Evolutionary conservation across 2,888 invertebrate genomes (phyloP).

Genomic region (Eristalis intricaria): DNA sequence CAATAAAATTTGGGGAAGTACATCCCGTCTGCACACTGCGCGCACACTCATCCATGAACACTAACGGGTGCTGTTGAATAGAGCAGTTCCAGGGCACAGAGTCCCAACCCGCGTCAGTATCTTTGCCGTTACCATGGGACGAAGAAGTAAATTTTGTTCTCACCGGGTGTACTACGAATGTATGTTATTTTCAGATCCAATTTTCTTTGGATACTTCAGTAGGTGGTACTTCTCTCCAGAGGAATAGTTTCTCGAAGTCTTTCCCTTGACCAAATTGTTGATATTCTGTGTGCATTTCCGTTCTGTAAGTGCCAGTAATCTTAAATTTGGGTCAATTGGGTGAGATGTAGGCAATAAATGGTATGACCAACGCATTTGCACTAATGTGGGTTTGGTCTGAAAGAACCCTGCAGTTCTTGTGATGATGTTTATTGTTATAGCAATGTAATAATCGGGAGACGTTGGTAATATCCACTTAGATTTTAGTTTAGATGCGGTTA

Average conservation of each 20-base stretch:
- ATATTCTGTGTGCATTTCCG: slow-evolving; percentile 31
- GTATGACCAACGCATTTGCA: background rate
- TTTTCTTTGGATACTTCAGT: slow-evolving; percentile 45
- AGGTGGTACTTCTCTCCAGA: slow-evolving; percentile 23
- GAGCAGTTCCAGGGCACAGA: slow-evolving; percentile 32
- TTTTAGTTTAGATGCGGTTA: no score
- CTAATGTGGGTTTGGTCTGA: no score
- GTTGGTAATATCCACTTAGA: no score
- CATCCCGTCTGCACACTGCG: background rate
- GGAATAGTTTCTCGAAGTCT: slow-evolving; percentile 4
- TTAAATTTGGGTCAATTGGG: slow-evolving; percentile 60
- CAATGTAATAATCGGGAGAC: no score
- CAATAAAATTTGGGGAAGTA: slow-evolving; percentile 53
- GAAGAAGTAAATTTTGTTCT: slow-evolving; percentile 62
- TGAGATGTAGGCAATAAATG: slow-evolving; percentile 21
- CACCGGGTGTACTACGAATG: slow-evolving; percentile 8
- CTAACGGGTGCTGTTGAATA: slow-evolving; percentile 25
- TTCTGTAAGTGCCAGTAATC: slow-evolving; percentile 19
- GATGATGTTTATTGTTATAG: no score
- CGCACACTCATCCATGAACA: background rate
- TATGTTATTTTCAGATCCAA: slow-evolving; percentile 50
- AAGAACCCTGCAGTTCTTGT: no score
- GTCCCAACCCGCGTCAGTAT: background rate
- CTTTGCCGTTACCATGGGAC: slow-evolving; percentile 4
- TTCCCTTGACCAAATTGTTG: slow-evolving; percentile 36